Evolutionary conservation across 2,888 invertebrate genomes (phyloP).

Genomic region (Lasius platythorax): DNA sequence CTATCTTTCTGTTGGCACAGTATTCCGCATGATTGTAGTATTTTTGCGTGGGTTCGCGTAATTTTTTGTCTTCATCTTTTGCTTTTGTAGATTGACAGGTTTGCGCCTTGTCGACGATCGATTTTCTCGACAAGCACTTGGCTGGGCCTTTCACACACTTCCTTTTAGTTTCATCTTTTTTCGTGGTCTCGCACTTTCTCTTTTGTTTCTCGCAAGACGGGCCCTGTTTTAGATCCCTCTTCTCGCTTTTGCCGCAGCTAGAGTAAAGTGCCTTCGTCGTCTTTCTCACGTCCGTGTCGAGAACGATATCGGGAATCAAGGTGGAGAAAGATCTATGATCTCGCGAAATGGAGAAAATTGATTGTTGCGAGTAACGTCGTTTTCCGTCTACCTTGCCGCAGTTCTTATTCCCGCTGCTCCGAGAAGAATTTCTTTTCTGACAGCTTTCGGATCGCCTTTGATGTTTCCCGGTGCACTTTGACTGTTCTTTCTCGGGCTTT

Average conservation of each 20-base stretch:
- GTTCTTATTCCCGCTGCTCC: background rate
- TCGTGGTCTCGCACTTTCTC: background rate
- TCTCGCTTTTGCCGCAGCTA: background rate
- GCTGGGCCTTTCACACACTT: constrained; percentile 49
- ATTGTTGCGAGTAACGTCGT: constrained; percentile 57
- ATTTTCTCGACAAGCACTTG: constrained; percentile 26
- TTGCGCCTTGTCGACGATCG: background rate
- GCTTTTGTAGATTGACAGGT: background rate
- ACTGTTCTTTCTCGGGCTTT: background rate
- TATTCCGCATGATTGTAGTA: background rate
- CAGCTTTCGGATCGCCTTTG: background rate
- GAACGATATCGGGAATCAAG: constrained; percentile 6
- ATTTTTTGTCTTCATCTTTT: background rate
- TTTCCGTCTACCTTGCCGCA: constrained; percentile 20
- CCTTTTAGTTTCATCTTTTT: background rate
- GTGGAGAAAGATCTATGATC: background rate
- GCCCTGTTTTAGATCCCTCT: background rate
- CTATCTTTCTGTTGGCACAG: constrained; percentile 3
- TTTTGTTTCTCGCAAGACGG: background rate
- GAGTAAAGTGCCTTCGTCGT: background rate
- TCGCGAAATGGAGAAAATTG: background rate
- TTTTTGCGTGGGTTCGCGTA: background rate
- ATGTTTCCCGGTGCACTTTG: constrained; percentile 35
- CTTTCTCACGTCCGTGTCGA: background rate
- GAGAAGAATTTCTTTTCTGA: constrained; percentile 16